Evolutionary conservation across 2,797 vertebrate genomes (phyloP), one percentile per base, ranked within the genome.

Genomic region (Spondyliosoma cantharus): DNA sequence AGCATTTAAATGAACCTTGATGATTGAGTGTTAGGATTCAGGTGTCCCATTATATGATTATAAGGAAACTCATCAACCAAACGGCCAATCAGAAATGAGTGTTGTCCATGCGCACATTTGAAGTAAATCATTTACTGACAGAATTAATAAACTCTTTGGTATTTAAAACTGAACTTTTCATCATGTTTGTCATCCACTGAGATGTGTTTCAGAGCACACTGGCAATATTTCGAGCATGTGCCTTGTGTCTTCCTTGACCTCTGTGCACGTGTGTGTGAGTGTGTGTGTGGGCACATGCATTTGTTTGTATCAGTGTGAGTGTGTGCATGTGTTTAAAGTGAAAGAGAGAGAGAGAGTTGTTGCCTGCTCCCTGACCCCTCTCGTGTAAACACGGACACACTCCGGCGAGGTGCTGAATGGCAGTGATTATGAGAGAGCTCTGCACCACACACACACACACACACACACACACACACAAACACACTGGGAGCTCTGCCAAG

Each of bases 331-430:
- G 72, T 82, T 78, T 76, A 62, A 84, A 74, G 63, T 75, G 75
- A 83, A 74, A 73, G 78, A 80, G 76, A 81, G 88, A 69, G 89
- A 69, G 82, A 90, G 88, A 90, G 89, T 86, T 76, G 89, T 89
- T 94, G 93, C 91, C 93, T 94, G 92, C 93, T 94, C 93, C 89
- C 86, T 95, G 95, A 95, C 94, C 93, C 89, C 89, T 89, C 90
- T 93, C 93, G 46, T 95, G 95, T 95, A 95, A 95, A 95, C 94
- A 95, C 63, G 89, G 92, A 93, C 93, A 93, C 94, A 94, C 94
- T 94, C 91, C 84, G 86, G 86, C 77, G 81, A 92, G 90, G 91
- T 87, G 88, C 91, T 94, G 94, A 95, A 93, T 90, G 93, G 92
- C 91, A 80, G 85, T 89, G 92, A 94, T 94, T 94, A 94, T 94